Conservation (phyloP, 2,797 vertebrate species). For the Lepilemur septentrionalis region DNA sequence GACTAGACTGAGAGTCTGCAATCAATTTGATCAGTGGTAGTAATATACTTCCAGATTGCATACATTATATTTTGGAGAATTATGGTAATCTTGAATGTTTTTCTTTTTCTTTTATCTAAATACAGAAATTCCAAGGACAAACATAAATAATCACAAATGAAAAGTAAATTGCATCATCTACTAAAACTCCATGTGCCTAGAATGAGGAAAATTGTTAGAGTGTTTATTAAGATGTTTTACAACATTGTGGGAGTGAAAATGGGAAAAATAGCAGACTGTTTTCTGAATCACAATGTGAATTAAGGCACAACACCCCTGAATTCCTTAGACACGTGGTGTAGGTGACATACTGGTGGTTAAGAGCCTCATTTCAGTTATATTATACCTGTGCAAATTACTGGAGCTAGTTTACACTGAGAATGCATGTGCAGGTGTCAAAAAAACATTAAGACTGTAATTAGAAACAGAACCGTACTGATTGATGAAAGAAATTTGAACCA, state of each 20-base stretch:
- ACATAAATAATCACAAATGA: conserved; percentile 76
- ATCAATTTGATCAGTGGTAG: neutral
- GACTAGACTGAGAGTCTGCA: neutral
- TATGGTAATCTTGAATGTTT: neutral
- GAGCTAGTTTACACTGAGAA: conserved; percentile 61
- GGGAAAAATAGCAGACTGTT: conserved; percentile 37
- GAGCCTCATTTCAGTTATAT: conserved; percentile 37
- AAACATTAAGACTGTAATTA: conserved; percentile 69
- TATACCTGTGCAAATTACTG: conserved; percentile 57
- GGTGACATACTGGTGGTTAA: neutral
- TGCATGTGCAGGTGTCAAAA: conserved; percentile 68
- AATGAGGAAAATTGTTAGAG: conserved; percentile 69
- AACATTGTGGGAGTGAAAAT: conserved; percentile 51
- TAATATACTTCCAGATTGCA: neutral
- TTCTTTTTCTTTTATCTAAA: conserved; percentile 40
- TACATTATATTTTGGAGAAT: conserved; percentile 24
- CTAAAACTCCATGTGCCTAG: conserved; percentile 67
- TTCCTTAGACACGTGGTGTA: conserved; percentile 25
- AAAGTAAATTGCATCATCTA: conserved; percentile 73
- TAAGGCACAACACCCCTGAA: neutral
- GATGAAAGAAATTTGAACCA: conserved; percentile 64
- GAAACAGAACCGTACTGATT: conserved; percentile 70
- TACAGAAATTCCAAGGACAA: conserved; percentile 74
- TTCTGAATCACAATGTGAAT: conserved; percentile 44
- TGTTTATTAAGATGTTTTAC: conserved; percentile 63